These are phyloP conservation scores for Mormyrus hasselquistii DNA, from an alignment of 2,797 vertebrate species.

Conservation along the genomic window DNA sequence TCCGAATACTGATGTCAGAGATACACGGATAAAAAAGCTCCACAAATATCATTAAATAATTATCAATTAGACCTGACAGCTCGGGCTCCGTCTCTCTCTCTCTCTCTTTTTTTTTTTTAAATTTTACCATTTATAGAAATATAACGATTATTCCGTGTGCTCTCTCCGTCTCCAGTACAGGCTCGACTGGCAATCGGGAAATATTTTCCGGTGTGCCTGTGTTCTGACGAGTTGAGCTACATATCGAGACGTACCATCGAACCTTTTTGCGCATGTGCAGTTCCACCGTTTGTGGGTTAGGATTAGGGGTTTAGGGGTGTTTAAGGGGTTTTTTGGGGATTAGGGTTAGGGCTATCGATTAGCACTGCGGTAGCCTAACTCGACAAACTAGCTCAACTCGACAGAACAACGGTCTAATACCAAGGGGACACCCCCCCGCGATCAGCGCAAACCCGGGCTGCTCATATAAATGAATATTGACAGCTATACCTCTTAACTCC, in stretches of 20 bases:
- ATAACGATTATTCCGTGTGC: neutral
- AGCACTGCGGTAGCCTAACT: too few species aligned
- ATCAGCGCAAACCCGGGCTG: neutral
- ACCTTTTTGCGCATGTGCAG: too few species aligned
- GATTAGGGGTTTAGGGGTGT: too few species aligned
- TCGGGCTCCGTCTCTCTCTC: too few species aligned
- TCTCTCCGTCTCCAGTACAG: neutral
- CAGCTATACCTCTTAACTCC: neutral
- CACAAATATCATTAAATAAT: neutral
- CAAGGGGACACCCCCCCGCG: neutral
- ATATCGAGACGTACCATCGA: too few species aligned
- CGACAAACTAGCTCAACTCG: too few species aligned
- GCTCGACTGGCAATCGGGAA: neutral
- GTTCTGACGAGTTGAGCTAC: too few species aligned
- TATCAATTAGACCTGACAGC: neutral
- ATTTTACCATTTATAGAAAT: neutral
- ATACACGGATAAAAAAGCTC: neutral
- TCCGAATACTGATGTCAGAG: neutral
- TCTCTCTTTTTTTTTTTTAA: neutral
- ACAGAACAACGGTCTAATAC: neutral
- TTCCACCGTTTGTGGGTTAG: too few species aligned
- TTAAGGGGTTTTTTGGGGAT: too few species aligned
- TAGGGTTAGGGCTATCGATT: too few species aligned
- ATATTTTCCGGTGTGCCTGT: neutral
- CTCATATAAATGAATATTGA: neutral